Base-by-base conservation (phyloP, 2,888 invertebrate species). In the Euplexia lucipara region DNA sequence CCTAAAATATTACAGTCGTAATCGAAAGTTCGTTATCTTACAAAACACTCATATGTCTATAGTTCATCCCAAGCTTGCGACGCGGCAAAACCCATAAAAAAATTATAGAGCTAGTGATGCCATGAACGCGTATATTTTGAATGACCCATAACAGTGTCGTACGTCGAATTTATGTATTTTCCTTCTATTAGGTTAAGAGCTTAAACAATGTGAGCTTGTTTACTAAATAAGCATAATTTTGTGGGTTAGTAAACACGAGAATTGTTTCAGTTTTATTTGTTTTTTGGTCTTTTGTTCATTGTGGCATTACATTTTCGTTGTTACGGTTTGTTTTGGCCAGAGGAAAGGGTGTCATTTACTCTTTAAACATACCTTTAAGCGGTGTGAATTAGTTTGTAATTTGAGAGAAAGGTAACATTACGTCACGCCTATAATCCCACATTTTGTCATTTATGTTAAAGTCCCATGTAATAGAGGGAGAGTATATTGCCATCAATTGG, bases 121-220 rank as follows among this genome's bases (percentile, higher is more conserved):
- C 66, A 63, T 75, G 63, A 44, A 56, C 62, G 42, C 76, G 68
- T 84, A 84, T 83, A 84, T 78, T 79, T 78, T 56, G 58, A 76
- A 84, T 75, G 83, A 74, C 77, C 77, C 83, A 83, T 82, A 82
- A 81, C 77, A 18, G 32, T 52, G 66, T 59, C 70, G 49, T 79
- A 63, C 56, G 44, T 59, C 32, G 62, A 73, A 79, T 83, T 75
- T 79, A 83, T 74, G 70, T 64, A 53, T 70, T 64, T 53, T 48
- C 5, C 59, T 74, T 72, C 72, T 82, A 82, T 84, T 81, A 81
- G 54, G 63, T 3, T 74, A 77, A 81, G 68, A 81, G 78, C 72
- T 70, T 51, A 58, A 67, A 80, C 76, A 83, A 56, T 76, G 78
- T 75, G 10, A 39, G 34, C 20, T 22, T 48, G 39, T 57, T 76